Conservation (phyloP, 2,113 vertebrate genomes). For the Pimephales promelas region DNA sequence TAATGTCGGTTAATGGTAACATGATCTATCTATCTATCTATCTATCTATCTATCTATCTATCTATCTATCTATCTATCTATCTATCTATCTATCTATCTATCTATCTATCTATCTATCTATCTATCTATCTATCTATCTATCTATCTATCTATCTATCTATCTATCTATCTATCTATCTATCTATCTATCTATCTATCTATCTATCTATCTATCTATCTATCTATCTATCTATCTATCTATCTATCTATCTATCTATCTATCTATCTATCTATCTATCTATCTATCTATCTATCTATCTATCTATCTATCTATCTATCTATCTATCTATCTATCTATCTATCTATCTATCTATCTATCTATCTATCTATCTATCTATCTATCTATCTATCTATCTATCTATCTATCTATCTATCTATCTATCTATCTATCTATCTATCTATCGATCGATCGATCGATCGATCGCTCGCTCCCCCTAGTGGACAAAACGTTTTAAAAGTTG, state of each 20-base stretch:
- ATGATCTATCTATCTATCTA: not conserved
- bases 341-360: slow-evolving; percentile 6
- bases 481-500: not conserved
- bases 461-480: not conserved
- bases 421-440: slow-evolving; percentile 13
- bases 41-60: slow-evolving; percentile 6
- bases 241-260: not conserved
- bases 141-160: slow-evolving; percentile 6
- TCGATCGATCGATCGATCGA: not conserved
- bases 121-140: slow-evolving; percentile 8
- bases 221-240: slow-evolving; percentile 4
- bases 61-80: slow-evolving; percentile 14
- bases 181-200: slow-evolving; percentile 1
- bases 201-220: slow-evolving; percentile 9
- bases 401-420: slow-evolving; percentile 6
- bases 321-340: not conserved
- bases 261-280: slow-evolving; percentile 5
- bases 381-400: not conserved
- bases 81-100: not conserved
- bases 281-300: slow-evolving; percentile 10
- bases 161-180: not conserved
- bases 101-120: not conserved
- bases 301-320: not conserved
- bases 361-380: slow-evolving; percentile 13
- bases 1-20: too few species aligned